These are phyloP conservation scores for Julus scandinavius DNA, from an alignment of 2,888 invertebrate species.

Conservation along the genomic window DNA sequence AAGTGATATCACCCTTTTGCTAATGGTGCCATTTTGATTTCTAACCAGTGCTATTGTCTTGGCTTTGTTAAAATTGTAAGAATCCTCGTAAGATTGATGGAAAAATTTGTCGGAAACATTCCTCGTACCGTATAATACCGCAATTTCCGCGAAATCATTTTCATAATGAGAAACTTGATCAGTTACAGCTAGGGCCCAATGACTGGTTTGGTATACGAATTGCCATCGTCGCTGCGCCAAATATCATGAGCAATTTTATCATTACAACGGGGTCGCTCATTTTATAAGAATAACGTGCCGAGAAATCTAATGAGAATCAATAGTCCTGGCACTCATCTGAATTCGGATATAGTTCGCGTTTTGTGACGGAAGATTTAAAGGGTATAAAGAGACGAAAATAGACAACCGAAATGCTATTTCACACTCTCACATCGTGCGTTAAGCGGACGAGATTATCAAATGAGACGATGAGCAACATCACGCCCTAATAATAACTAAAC, in stretches of 20 bases:
- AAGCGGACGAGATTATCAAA: not conserved
- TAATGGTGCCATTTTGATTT: not conserved
- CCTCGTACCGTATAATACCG: not conserved
- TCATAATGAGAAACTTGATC: constrained; percentile 27
- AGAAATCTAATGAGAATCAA: constrained; percentile 14
- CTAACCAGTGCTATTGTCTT: not conserved
- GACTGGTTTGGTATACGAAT: not conserved
- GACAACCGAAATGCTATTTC: not conserved
- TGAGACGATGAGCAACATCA: not conserved
- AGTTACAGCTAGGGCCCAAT: not conserved
- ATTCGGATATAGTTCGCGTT: not conserved
- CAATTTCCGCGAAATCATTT: constrained; percentile 33
- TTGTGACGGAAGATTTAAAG: not conserved
- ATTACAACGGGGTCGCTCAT: constrained; percentile 19
- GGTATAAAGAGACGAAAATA: not conserved
- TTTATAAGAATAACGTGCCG: not conserved
- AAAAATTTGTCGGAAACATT: not conserved
- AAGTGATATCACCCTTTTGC: not conserved
- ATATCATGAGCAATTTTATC: not conserved
- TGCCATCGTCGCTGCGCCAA: not conserved
- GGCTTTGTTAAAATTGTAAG: constrained; percentile 2
- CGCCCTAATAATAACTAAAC: not conserved
- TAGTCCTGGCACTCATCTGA: constrained; percentile 10
- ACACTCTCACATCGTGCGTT: not conserved
- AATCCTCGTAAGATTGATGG: not conserved